These are phyloP conservation scores for Bucorvus abyssinicus DNA, from an alignment of 2,797 vertebrate genomes.

Conservation along the genomic window DNA sequence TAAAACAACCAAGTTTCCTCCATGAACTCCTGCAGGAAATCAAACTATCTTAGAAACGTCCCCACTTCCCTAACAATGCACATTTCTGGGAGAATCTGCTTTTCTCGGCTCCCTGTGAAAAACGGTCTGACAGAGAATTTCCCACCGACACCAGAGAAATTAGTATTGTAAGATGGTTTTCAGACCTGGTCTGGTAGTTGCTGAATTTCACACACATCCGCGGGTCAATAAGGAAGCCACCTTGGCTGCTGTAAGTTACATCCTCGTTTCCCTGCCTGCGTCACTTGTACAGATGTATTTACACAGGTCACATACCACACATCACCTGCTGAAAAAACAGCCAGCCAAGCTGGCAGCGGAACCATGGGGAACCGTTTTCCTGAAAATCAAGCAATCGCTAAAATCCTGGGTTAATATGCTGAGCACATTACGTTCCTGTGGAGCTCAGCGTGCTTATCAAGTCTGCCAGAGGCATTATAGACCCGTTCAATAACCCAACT, in stretches of 20 bases:
- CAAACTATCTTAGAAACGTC: constrained; percentile 14
- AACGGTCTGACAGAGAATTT: constrained; percentile 49
- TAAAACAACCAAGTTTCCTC: not conserved
- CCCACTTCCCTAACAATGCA: not conserved
- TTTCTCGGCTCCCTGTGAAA: constrained; percentile 35
- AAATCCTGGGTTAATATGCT: not conserved
- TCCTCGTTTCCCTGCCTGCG: constrained; percentile 16
- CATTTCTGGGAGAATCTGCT: constrained; percentile 7
- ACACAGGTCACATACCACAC: constrained; percentile 49
- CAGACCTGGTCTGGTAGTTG: constrained; percentile 37
- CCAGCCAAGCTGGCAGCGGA: constrained; percentile 13
- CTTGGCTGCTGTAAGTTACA: constrained; percentile 37
- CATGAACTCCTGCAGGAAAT: constrained; percentile 26
- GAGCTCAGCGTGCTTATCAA: not conserved
- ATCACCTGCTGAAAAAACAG: constrained; percentile 7
- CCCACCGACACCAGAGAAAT: constrained; percentile 39
- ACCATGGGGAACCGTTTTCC: not conserved
- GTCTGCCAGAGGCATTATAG: not conserved
- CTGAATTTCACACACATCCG: constrained; percentile 65
- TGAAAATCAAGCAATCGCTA: not conserved
- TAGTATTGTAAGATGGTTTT: not conserved
- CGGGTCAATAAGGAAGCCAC: constrained; percentile 64
- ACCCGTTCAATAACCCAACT: not conserved
- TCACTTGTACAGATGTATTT: constrained; percentile 42
- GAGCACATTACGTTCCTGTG: not conserved